Evolutionary conservation across 2,797 vertebrate species (phyloP), one percentile per base, ranked within the genome.

Genomic region (Darevskia nairensis): DNA sequence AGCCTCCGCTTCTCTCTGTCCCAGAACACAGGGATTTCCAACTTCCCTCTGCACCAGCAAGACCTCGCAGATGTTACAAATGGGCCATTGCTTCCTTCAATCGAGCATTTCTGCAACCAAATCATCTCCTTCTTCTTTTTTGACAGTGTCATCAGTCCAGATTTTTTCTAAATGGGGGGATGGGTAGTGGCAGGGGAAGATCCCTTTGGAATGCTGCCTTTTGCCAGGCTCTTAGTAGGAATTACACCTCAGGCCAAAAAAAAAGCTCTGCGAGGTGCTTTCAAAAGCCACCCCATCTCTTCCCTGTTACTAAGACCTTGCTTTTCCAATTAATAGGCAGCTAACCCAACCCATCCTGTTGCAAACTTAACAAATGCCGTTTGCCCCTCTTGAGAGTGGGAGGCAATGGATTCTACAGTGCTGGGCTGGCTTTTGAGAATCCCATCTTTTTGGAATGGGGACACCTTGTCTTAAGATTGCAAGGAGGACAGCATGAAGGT

Each of bases 371-470:
- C 93, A n/a, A 0, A 55, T 90, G 90, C 90, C 79, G 29, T 94
- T 93, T 93, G 91, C 93, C 85, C 86, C 94, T 96, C 94, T 96
- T 94, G 91, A 91, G 91, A 91, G 86, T 85, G 93, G 93, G 93
- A 90, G 86, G 89, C 86, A 91, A 90, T 93, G 91, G 91, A 92
- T 93, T 95, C 90, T 94, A 89, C 80, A 66, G 89, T 83, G 93
- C 92, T 93, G 61, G 23, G 13, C n/a, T 92, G 91, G 87, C 88
- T 77, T 92, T 85, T 92, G 85, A 90, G 89, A 90, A 93, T 86
- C 90, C 85, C 2, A 0, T 94, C 93, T 80, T 81, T 87, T 92
- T 81, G 71, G 82, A 35, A 77, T 86, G 93, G 89, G 92, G 91
- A 17, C 86, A 4, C 92, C 92, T 92, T 91, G 93, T 93, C 96